Evolutionary conservation across 2,888 invertebrate genomes (phyloP).

Genomic region (Brachyptera putata): DNA sequence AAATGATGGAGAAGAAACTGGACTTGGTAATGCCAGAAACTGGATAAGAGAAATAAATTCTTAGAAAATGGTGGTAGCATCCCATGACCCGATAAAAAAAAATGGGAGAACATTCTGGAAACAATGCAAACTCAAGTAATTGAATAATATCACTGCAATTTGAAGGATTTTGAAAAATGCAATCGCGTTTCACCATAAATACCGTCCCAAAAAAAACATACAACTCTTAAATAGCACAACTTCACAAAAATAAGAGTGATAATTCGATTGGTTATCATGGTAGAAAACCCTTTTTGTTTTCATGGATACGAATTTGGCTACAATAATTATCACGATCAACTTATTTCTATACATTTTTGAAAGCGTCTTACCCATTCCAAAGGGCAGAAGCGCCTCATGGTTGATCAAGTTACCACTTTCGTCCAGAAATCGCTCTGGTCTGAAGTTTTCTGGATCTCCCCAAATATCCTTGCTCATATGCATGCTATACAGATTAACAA

Average conservation of each 20-base stretch:
- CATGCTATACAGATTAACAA: conserved; percentile 30
- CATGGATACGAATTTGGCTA: too few relatives aligned
- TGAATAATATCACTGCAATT: not conserved
- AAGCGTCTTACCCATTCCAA: conserved; percentile 33
- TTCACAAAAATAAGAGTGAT: too few relatives aligned
- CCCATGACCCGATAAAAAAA: not conserved
- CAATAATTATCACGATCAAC: too few relatives aligned
- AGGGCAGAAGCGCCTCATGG: conserved; percentile 32
- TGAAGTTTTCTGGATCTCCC: conserved; percentile 34
- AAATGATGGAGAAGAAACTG: not conserved
- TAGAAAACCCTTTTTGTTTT: too few relatives aligned
- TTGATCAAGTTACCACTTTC: conserved; percentile 27
- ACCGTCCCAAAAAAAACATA: too few relatives aligned
- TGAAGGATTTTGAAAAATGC: not conserved
- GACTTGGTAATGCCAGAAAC: too few relatives aligned
- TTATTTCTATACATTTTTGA: too few relatives aligned
- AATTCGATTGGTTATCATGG: too few relatives aligned
- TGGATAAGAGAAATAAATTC: too few relatives aligned
- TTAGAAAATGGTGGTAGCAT: too few relatives aligned
- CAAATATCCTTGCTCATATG: conserved; percentile 31
- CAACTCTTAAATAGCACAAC: too few relatives aligned
- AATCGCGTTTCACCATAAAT: too few relatives aligned
- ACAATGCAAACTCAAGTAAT: not conserved
- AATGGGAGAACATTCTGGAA: not conserved
- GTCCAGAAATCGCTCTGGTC: conserved; percentile 34